Conservation (phyloP, 2,113 vertebrate genomes). For the Dolichotis patagonum region DNA sequence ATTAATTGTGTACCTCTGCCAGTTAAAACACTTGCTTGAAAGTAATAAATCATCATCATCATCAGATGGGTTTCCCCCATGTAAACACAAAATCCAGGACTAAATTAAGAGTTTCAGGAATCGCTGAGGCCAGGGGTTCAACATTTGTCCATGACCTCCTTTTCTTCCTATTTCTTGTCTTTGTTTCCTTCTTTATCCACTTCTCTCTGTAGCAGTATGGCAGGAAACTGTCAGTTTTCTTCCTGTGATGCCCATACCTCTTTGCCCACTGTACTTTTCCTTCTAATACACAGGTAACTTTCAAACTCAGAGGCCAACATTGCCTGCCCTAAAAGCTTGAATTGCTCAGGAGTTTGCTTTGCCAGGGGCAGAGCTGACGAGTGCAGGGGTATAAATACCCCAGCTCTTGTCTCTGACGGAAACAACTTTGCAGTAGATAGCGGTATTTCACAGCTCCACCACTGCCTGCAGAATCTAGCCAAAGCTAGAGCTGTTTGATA, state of each 20-base stretch:
- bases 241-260: fast-evolving
- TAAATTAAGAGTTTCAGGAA: background rate
- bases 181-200: background rate
- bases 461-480: background rate
- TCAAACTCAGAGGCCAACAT: background rate
- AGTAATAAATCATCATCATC: background rate
- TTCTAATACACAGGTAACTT: background rate
- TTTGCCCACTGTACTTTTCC: background rate
- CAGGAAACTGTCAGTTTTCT: background rate
- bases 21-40: background rate
- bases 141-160: background rate
- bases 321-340: background rate
- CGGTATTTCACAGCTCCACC: background rate
- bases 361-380: background rate
- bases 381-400: background rate
- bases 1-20: background rate
- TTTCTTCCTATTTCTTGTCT: background rate
- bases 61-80: no score
- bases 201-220: background rate
- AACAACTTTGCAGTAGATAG: background rate
- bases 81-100: background rate
- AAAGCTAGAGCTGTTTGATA: background rate
- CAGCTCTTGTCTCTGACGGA: background rate
- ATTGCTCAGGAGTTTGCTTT: background rate
- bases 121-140: background rate